Conservation (phyloP, 1,140 invertebrate genomes). For the Augochlora pura region DNA sequence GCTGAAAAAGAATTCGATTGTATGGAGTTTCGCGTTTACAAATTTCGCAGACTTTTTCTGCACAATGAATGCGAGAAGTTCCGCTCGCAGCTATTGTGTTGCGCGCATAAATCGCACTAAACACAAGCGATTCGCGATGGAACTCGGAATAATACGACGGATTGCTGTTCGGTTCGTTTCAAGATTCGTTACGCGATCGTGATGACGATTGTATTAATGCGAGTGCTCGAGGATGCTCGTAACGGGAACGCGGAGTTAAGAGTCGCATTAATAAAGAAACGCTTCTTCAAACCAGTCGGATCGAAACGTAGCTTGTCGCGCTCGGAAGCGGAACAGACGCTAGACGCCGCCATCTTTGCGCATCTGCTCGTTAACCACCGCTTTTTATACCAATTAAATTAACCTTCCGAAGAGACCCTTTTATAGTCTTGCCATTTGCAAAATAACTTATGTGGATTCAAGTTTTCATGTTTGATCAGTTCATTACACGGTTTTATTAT, state of each 20-base stretch:
- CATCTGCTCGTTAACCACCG: neutral
- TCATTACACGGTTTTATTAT: too few species aligned
- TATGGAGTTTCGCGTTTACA: too few species aligned
- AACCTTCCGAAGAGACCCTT: too few species aligned
- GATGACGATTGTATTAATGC: constrained; percentile 11
- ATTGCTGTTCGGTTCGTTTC: neutral
- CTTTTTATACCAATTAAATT: neutral
- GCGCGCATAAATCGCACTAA: neutral
- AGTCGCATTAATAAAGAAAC: constrained; percentile 13
- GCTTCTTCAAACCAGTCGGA: neutral
- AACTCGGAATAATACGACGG: neutral
- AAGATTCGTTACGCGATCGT: constrained; percentile 11
- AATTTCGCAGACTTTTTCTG: too few species aligned
- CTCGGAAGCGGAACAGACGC: constrained; percentile 10
- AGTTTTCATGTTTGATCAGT: too few species aligned
- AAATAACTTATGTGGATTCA: too few species aligned
- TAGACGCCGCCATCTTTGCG: neutral
- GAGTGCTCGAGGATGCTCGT: neutral
- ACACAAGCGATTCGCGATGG: neutral
- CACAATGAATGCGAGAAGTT: too few species aligned
- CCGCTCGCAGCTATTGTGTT: neutral
- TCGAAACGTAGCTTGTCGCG: neutral
- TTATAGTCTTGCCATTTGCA: too few species aligned
- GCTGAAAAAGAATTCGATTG: too few species aligned
- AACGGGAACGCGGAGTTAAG: constrained; percentile 12